Evolutionary conservation across 1,140 invertebrate genomes (phyloP), one percentile per base, ranked within the genome.

Genomic region (Tribolium madens): DNA sequence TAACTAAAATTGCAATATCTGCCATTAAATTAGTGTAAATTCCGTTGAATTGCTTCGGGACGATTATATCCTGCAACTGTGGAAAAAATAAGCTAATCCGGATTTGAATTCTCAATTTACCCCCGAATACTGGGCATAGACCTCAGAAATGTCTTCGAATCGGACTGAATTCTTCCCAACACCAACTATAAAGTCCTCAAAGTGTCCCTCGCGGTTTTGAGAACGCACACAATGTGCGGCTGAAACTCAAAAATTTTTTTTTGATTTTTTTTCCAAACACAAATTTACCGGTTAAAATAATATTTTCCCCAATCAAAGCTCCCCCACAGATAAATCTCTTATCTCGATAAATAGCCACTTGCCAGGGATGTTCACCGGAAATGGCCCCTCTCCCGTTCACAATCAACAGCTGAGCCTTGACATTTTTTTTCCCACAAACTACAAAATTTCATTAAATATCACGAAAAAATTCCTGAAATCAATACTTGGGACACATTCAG

Each of bases 341-440:
- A 69, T 79, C 64, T n/a, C 36, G 75, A 82, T 89, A 91, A 48
- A 91, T 84, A 0, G 87, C 89, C 6, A 87, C 85, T 47, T 90
- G 88, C 89, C 90, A 91, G 0, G 89, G 90, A 48, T 90, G 86
- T 72, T 87, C 81, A 0, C 86, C 88, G 0, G 83, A 70, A 60
- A 87, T 83, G 0, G 86, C 87, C 0, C 76, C 73, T 12, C 76
- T 46, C 0, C 87, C 88, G 9, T 85, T 83, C 6, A 83, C 75
- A 26, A 82, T 71, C n/a, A 82, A 26, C 7, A 76, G 21, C 57
- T 64, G 15, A 0, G 77, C 76, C 7, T 15, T 50, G 0, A 83
- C 81, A 15, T 7, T 64, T 48, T 82, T 79, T 42, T 82, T 60
- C 36, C 81, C 82, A 71, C 81, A 83, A 12, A 78, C 81, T 83